These are phyloP conservation scores for Rhinogobius similis DNA, from an alignment of 2,113 vertebrate genomes.

Conservation along the genomic window DNA sequence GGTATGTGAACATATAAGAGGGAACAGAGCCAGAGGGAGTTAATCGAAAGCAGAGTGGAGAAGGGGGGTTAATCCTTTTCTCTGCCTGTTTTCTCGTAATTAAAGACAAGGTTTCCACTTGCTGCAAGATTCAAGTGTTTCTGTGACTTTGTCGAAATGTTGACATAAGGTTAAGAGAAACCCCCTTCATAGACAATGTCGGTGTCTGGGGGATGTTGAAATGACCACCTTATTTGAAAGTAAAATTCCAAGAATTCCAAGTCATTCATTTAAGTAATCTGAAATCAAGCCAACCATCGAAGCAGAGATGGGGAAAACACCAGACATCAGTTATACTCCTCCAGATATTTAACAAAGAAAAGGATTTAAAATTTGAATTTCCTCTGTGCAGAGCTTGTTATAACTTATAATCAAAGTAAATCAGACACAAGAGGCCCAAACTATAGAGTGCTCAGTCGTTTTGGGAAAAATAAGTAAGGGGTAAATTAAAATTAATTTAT, in stretches of 20 bases:
- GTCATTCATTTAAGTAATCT: conserved; percentile 77
- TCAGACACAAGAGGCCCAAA: too few species aligned
- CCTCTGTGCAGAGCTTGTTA: too few species aligned
- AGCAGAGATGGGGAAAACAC: conserved; percentile 57
- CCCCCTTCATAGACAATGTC: conserved; percentile 33
- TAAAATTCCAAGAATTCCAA: conserved; percentile 80
- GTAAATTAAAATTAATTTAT: too few species aligned
- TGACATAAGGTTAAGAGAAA: neutral
- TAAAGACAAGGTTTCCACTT: conserved; percentile 64
- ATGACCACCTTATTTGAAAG: conserved; percentile 68
- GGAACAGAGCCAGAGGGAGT: conserved; percentile 31
- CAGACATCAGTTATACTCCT: too few species aligned
- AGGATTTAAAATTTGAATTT: too few species aligned
- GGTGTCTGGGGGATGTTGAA: conserved; percentile 47
- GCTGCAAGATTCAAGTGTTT: conserved; percentile 56
- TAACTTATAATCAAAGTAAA: too few species aligned
- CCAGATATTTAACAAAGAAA: too few species aligned
- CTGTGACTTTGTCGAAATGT: conserved; percentile 37
- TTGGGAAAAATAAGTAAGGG: too few species aligned
- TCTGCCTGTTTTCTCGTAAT: conserved; percentile 62
- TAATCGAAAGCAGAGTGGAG: conserved; percentile 69
- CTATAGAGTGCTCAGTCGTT: too few species aligned
- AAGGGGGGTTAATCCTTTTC: conserved; percentile 52
- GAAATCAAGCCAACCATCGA: conserved; percentile 71
- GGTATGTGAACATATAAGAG: conserved; percentile 55